Evolutionary conservation across 2,113 vertebrate genomes (phyloP), one percentile per base, ranked within the genome.

Genomic region (Syngnathus scovelli): DNA sequence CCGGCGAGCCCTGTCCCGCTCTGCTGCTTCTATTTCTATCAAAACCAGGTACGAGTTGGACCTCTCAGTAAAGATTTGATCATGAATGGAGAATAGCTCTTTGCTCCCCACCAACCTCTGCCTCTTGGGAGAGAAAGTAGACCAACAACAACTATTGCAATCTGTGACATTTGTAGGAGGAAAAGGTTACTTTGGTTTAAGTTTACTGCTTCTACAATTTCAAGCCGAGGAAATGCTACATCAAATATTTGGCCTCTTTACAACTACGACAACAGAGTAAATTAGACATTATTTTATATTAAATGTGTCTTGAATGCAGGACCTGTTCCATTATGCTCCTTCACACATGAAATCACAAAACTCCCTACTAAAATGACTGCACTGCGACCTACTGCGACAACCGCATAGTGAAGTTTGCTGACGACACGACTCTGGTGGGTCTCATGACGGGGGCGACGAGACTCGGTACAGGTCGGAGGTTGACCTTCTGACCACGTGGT

Each of bases 41-140:
- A 87, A 85, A 79, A 78, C 71, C 79, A 82, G 83, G 82, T 83
- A 88, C 33, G 37, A 85, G 83, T 71, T 74, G 75, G 73, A 77
- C 75, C 75, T 73, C n/a, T 51, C 73, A 85, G 78, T 87, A 89
- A 86, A 78, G 82, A 64, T 84, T 89, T 87, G 86, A 81, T 86
- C 88, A 80, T 68, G 78, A 89, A 74, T 71, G 79, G 83, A 82
- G 78, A 87, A 86, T 82, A 71, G 86, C 80, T 71, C 86, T 88
- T 86, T 83, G 83, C 83, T 89, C 85, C 73, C 79, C 69, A 75
- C 78, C 73, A 81, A 78, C 75, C 82, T 83, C 79, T 86, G 80
- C 77, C 27, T 82, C 79, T 82, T 77, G 67, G 76, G 76, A 69
- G 69, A 70, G 69, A 85, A 86, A 85, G 85, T 81, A 63, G 78